Base-by-base conservation (phyloP, 2,888 invertebrate genomes). In the Cataglyphis cursor region DNA sequence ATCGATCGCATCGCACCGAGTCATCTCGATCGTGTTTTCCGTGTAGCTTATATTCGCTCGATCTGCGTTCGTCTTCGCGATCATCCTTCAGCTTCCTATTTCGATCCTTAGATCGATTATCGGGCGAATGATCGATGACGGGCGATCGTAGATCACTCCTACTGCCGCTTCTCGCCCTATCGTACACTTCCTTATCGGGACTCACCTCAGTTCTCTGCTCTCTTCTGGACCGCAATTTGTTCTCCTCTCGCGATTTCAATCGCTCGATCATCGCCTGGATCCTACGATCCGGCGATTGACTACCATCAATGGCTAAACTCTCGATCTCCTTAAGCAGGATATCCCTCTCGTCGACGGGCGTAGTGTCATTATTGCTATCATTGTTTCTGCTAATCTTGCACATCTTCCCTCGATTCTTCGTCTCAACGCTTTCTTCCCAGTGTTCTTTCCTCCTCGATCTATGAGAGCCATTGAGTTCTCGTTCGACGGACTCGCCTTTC, bases 221-320 rank as follows among this genome's bases (percentile, higher is more conserved):
- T 21, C 62, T 82, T 15, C 78, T 78, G 12, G 74, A 68, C 28
- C 85, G 85, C 48, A 82, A 35, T 18, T 89, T 90, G 4, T 66
- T 84, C 65, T 91, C 90, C 35, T 91, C 91, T 8, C 90, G 85
- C 8, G 82, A 48, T 65, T 90, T 88, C 78, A 92, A 89, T 62
- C 91, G 86, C 61, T 93, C 93, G 73, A 92, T 92, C 88, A 93
- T 90, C 75, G 91, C 88, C 2, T 88, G 84, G 84, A 92, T 92
- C 82, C 92, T 89, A 5, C 89, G 82, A 84, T 92, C 91, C 61
- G 85, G 87, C 51, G 90, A 90, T 9, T 90, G 89, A 57, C 85
- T 87, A 24, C 91, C 91, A 35, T 90, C 88, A 8, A 78, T 84
- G 0, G 89, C 87, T 48, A 88, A 85, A 44, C 81, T 90, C 73